phyloP scores from a whole-genome alignment of 2,113 vertebrate genomes.

The Calypte anna region DNA sequence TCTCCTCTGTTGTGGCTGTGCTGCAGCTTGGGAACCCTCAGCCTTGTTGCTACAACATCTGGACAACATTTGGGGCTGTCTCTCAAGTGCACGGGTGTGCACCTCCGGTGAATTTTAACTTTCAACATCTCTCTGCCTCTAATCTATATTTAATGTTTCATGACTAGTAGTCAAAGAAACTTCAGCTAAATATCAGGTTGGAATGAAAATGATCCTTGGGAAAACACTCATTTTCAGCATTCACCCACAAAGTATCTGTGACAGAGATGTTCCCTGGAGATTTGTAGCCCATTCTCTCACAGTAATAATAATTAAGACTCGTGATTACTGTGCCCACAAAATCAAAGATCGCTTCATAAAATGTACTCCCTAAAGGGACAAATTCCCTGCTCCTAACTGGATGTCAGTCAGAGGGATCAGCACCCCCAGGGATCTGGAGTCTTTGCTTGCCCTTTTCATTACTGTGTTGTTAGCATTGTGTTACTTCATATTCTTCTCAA shows the following conservation, averaged over 20 bases:
- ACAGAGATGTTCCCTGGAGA: conserved; percentile 76
- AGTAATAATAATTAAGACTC: conserved; percentile 86
- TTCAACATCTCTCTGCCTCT: conserved; percentile 82
- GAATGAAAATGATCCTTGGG: conserved; percentile 85
- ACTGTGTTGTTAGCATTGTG: conserved; percentile 76
- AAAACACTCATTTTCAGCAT: conserved; percentile 75
- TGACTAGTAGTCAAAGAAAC: conserved; percentile 82
- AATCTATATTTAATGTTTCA: conserved; percentile 87
- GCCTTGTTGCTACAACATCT: conserved; percentile 79
- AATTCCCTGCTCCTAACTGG: conserved; percentile 73
- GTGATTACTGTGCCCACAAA: conserved; percentile 83
- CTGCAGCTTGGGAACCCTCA: conserved; percentile 73
- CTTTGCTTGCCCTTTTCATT: conserved; percentile 78
- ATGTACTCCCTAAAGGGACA: conserved; percentile 69
- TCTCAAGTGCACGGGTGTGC: conserved; percentile 76
- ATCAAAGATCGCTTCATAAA: conserved; percentile 83
- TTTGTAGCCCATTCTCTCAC: conserved; percentile 78
- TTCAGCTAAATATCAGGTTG: conserved; percentile 81
- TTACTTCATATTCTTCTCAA: conserved; percentile 76
- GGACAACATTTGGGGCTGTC: conserved; percentile 79
- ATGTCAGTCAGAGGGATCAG: conserved; percentile 81
- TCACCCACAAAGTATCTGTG: conserved; percentile 73
- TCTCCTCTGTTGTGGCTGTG: conserved; percentile 74
- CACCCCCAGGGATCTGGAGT: conserved; percentile 74
- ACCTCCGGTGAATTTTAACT: conserved; percentile 84